Evolutionary conservation across 1,140 invertebrate species (phyloP).

Genomic region (Dreissena rostriformis): DNA sequence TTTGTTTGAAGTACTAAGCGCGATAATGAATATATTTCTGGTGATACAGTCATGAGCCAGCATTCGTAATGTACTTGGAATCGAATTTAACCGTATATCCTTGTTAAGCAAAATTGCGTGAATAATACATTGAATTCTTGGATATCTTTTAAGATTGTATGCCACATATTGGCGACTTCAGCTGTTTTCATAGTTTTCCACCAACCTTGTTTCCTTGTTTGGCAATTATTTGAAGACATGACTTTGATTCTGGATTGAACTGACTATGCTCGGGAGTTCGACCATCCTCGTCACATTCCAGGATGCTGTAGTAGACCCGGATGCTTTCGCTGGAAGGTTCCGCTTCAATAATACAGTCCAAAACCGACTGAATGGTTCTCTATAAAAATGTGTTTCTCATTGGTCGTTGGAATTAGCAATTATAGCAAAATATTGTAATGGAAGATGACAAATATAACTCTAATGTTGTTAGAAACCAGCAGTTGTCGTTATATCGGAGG

Average conservation of each 20-base stretch:
- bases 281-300: conserved; percentile 71
- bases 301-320: conserved; percentile 69
- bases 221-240: conserved; percentile 72
- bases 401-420: too few species aligned
- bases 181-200: background rate
- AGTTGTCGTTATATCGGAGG: background rate
- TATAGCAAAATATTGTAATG: too few species aligned
- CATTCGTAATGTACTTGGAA: too few species aligned
- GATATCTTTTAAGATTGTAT: background rate
- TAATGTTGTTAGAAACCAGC: background rate
- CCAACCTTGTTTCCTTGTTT: conserved; percentile 70
- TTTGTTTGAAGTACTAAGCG: background rate
- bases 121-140: background rate
- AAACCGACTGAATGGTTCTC: conserved; percentile 70
- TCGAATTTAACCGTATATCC: too few species aligned
- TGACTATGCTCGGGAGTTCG: conserved; percentile 63
- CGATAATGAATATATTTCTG: background rate
- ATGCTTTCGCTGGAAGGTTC: conserved; percentile 62
- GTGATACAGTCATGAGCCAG: background rate
- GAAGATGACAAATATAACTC: background rate
- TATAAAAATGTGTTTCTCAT: conserved; percentile 34
- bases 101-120: too few species aligned
- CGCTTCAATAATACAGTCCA: conserved; percentile 74
- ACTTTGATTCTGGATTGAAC: conserved; percentile 66
- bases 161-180: background rate